phyloP scores from a whole-genome alignment of 2,888 invertebrate genomes.

The Leucophenga montana region DNA sequence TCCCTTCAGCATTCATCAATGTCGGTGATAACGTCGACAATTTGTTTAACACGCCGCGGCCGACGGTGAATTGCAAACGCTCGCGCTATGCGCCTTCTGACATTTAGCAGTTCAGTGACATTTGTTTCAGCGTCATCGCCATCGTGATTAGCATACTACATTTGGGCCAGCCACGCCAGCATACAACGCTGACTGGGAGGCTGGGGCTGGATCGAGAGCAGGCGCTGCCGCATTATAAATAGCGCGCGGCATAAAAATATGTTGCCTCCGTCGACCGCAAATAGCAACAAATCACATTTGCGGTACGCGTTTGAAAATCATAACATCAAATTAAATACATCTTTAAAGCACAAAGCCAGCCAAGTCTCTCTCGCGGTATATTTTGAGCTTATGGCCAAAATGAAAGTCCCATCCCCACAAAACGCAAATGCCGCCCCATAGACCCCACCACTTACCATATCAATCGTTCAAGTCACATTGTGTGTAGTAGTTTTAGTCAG shows the following conservation, averaged over 20 bases:
- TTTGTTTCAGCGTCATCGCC: constrained; percentile 35
- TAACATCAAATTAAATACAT: constrained; percentile 29
- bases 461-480: neutral
- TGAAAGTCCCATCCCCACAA: constrained; percentile 55
- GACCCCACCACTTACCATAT: neutral
- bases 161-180: neutral
- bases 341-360: neutral
- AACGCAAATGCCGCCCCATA: neutral
- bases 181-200: too few relatives aligned
- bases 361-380: neutral
- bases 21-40: constrained; percentile 23
- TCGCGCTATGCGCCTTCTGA: constrained; percentile 31
- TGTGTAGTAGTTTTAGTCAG: neutral
- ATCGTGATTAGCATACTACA: constrained; percentile 16
- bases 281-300: neutral
- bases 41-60: constrained; percentile 19
- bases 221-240: too few relatives aligned
- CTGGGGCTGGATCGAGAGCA: too few relatives aligned
- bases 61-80: too few relatives aligned
- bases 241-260: neutral
- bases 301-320: constrained; percentile 29
- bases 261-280: constrained; percentile 6
- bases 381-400: constrained; percentile 60
- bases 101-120: constrained; percentile 57
- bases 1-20: constrained; percentile 50